Evolutionary conservation across 2,888 invertebrate species (phyloP).

Genomic region (Drosophila phalerata): DNA sequence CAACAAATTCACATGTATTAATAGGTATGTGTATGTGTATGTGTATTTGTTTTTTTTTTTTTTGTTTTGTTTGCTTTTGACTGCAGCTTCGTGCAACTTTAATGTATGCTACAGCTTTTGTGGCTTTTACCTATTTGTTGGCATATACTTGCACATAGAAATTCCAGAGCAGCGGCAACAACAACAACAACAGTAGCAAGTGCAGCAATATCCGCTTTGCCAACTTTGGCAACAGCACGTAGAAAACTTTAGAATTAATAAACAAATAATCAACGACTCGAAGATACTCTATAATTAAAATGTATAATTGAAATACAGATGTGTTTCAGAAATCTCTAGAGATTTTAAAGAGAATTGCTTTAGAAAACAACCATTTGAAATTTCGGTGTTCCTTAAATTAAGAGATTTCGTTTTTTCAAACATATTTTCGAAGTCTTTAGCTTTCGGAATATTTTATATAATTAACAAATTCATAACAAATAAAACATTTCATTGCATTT

Average conservation of each 20-base stretch:
- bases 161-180: constrained; percentile 40
- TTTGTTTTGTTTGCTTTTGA: constrained; percentile 18
- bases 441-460: no score
- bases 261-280: neutral
- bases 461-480: no score
- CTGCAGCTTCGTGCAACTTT: constrained; percentile 52
- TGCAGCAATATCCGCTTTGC: constrained; percentile 56
- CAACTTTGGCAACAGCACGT: constrained; percentile 42
- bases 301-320: no score
- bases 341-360: no score
- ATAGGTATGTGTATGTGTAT: constrained; percentile 14
- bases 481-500: no score
- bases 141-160: constrained; percentile 41
- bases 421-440: no score
- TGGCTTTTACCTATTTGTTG: constrained; percentile 28
- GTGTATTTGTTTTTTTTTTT: no score
- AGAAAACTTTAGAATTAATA: neutral
- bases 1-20: constrained; percentile 22
- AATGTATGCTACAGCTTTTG: constrained; percentile 46
- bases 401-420: no score
- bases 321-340: no score
- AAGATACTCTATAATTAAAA: neutral
- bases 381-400: no score
- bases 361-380: no score
- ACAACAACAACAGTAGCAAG: constrained; percentile 31